Evolutionary conservation across 2,797 vertebrate genomes (phyloP).

Genomic region (Sebastolobus altivelis): DNA sequence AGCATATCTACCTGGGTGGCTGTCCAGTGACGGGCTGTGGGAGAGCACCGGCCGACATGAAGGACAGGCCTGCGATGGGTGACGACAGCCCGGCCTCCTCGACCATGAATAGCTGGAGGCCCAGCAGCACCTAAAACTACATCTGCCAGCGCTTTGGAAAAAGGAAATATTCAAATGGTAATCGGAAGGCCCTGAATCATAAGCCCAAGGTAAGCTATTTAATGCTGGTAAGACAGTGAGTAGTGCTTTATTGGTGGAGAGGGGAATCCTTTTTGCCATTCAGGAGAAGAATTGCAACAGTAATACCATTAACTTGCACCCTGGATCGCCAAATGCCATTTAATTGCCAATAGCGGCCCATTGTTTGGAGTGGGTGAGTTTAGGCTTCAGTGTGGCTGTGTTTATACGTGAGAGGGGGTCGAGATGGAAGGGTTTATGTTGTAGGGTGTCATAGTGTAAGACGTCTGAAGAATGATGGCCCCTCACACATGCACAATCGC

Average conservation of each 20-base stretch:
- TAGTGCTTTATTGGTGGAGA: slow-evolving; percentile 87
- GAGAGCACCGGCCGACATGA: slow-evolving; percentile 56
- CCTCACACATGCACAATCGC: slow-evolving; percentile 82
- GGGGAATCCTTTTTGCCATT: slow-evolving; percentile 88
- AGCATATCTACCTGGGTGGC: slow-evolving; percentile 71
- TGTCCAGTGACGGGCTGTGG: slow-evolving; percentile 56
- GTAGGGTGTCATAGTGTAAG: slow-evolving; percentile 83
- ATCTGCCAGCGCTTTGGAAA: slow-evolving; percentile 72
- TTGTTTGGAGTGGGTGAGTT: slow-evolving; percentile 86
- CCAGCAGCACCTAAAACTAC: slow-evolving; percentile 69
- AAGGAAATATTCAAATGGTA: slow-evolving; percentile 88
- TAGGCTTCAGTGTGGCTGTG: slow-evolving; percentile 73
- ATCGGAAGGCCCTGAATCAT: slow-evolving; percentile 87
- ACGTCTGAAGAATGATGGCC: slow-evolving; percentile 85
- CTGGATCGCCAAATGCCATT: slow-evolving; percentile 88
- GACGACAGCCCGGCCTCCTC: slow-evolving; percentile 71
- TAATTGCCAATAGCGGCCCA: slow-evolving; percentile 88
- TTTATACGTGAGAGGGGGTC: slow-evolving; percentile 70
- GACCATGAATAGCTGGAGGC: slow-evolving; percentile 67
- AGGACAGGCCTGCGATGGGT: slow-evolving; percentile 72
- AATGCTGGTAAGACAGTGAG: slow-evolving; percentile 90
- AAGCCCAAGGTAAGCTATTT: slow-evolving; percentile 90
- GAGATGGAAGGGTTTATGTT: slow-evolving; percentile 81
- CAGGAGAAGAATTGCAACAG: slow-evolving; percentile 87
- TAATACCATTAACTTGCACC: slow-evolving; percentile 90